Conservation (phyloP, 2,797 vertebrate genomes). For the Phalanger gymnotis region DNA sequence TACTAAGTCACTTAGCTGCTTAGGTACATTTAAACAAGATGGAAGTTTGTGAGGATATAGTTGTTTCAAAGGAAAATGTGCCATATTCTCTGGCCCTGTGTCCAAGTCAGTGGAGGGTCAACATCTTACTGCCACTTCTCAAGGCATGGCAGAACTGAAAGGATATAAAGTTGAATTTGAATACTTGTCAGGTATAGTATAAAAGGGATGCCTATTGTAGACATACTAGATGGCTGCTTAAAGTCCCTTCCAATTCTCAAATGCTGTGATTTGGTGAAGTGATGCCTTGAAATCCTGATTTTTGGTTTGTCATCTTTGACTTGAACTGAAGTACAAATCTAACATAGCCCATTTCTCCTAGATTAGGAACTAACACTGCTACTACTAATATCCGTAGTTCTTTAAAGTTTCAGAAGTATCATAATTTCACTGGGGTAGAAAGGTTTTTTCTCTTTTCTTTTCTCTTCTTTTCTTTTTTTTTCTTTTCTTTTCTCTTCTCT, state of each 20-base stretch:
- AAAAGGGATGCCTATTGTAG: not conserved
- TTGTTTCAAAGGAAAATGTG: not conserved
- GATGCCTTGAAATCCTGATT: not conserved
- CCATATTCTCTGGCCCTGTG: not conserved
- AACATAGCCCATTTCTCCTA: not conserved
- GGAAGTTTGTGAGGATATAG: not conserved
- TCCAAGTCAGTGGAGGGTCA: not conserved
- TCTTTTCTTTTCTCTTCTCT: no score
- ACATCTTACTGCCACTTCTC: not conserved
- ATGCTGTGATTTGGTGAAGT: not conserved
- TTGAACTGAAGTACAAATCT: not conserved
- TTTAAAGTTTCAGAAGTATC: no score
- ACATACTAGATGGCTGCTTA: not conserved
- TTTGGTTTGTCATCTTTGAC: not conserved
- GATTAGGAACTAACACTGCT: not conserved
- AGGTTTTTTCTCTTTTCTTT: no score
- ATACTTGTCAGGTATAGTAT: not conserved
- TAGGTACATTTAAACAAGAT: not conserved
- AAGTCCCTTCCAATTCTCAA: not conserved
- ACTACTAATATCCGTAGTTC: not conserved
- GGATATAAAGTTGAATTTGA: not conserved
- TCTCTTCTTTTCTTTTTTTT: no score
- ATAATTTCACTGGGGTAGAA: no score
- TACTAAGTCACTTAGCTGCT: not conserved
- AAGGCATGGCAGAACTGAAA: not conserved